Percentiles rank a stretch among this genome's conserved stretches.
Evolutionary conservation across 2,888 invertebrate species (phyloP).

Genomic region (Strigamia maritima): DNA sequence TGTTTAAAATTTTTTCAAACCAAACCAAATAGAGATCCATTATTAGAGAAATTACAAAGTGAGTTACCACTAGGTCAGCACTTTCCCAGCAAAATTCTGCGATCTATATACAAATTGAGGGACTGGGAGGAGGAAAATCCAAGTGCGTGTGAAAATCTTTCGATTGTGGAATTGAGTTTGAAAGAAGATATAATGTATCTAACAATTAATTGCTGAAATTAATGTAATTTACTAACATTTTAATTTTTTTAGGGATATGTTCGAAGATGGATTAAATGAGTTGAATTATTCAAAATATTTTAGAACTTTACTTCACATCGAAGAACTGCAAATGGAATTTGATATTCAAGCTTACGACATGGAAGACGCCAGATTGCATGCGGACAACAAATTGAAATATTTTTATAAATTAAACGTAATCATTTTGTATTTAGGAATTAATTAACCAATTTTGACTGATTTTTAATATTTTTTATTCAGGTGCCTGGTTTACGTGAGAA

Average conservation of each 20-base stretch:
- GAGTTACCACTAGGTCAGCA: background rate
- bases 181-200: background rate
- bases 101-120: background rate
- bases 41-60: background rate
- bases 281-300: constrained; percentile 9
- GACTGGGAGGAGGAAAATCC: background rate
- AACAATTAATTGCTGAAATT: background rate
- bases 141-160: background rate
- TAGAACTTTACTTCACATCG: background rate
- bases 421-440: background rate
- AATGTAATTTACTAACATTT: background rate
- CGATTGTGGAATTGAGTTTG: background rate
- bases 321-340: constrained; percentile 22
- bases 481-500: constrained; percentile 2
- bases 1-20: background rate
- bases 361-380: background rate
- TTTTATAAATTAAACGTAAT: constrained; percentile 7
- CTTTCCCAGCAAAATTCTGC: background rate
- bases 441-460: too few relatives aligned
- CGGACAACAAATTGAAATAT: background rate
- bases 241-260: background rate
- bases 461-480: background rate
- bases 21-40: background rate
- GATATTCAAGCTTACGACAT: background rate
- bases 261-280: background rate